Evolutionary conservation across 1,140 invertebrate genomes (phyloP).

Genomic region (Lepeophtheirus salmonis): DNA sequence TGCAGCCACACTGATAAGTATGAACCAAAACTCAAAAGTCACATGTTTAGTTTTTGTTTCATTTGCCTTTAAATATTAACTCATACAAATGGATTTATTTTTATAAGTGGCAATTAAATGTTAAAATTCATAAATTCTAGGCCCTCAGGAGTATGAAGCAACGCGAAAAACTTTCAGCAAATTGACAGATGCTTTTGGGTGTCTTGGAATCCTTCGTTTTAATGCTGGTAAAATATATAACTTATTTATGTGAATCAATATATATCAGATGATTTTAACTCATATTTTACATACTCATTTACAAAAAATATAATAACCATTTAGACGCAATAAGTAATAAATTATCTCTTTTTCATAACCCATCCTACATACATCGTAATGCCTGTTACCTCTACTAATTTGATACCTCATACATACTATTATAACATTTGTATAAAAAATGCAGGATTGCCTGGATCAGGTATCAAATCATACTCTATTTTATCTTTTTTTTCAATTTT

Average conservation of each 20-base stretch:
- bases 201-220: constrained; percentile 67
- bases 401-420: not conserved
- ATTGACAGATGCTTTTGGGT: constrained; percentile 76
- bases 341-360: not conserved
- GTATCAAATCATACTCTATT: not conserved
- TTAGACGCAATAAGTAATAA: not conserved
- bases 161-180: constrained; percentile 69
- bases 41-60: too few relatives aligned
- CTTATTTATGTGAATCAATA: too few relatives aligned
- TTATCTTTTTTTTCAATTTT: not conserved
- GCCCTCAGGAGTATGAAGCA: constrained; percentile 57
- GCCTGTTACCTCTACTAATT: not conserved
- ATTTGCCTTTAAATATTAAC: constrained; percentile 1
- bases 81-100: not conserved
- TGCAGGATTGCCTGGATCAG: not conserved
- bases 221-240: constrained; percentile 42
- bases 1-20: not conserved
- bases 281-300: not conserved
- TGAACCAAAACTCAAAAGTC: not conserved
- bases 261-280: too few relatives aligned
- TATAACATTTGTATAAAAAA: not conserved
- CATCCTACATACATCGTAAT: not conserved
- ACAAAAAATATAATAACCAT: not conserved
- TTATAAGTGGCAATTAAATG: not conserved
- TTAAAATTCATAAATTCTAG: not conserved